These are phyloP conservation scores for Monopterus albus DNA, from an alignment of 2,113 vertebrate species.

Conservation along the genomic window DNA sequence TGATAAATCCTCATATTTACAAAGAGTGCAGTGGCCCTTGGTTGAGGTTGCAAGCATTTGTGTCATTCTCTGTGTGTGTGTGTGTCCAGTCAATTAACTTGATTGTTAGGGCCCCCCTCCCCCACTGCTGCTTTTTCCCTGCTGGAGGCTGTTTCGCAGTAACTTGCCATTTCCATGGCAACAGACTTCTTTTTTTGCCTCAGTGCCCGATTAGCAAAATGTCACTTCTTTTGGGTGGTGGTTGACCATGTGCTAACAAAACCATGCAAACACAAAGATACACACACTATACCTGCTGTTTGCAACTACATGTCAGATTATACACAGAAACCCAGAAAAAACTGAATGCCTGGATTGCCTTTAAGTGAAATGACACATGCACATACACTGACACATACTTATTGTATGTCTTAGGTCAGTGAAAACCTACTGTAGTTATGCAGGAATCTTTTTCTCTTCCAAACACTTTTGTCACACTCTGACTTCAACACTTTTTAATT, in stretches of 20 bases:
- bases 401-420: no score
- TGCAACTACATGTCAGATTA: neutral
- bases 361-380: neutral
- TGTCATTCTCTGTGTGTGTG: neutral
- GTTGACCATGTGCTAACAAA: slow-evolving; percentile 32
- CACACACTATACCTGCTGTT: slow-evolving; percentile 9
- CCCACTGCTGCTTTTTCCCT: neutral
- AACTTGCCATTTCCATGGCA: slow-evolving; percentile 74
- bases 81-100: slow-evolving; percentile 66
- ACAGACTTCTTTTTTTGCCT: slow-evolving; percentile 58
- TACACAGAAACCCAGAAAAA: neutral
- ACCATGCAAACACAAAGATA: neutral
- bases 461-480: neutral
- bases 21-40: slow-evolving; percentile 14
- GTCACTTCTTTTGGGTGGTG: slow-evolving; percentile 53
- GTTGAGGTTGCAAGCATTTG: slow-evolving; percentile 10
- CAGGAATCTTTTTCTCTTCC: neutral
- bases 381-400: neutral
- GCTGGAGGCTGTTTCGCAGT: slow-evolving; percentile 42
- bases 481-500: neutral
- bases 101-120: slow-evolving; percentile 24
- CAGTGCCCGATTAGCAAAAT: slow-evolving; percentile 56
- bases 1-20: slow-evolving; percentile 13
- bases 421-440: neutral
- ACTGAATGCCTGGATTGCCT: neutral